phyloP scores from a whole-genome alignment of 2,797 vertebrate genomes.

The Sphaeramia orbicularis region DNA sequence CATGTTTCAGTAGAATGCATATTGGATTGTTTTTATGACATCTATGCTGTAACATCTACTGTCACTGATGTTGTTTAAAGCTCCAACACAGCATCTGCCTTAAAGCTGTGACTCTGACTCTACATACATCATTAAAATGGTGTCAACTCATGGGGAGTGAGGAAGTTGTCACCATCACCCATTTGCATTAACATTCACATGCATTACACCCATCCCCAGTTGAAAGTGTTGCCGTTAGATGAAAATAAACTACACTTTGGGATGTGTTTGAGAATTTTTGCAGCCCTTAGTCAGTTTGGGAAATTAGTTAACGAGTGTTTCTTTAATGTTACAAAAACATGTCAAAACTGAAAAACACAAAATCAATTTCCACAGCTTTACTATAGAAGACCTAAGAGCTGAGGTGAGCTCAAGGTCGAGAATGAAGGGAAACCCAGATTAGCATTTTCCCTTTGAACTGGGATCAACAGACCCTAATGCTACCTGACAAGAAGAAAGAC shows the following conservation, averaged over 20 bases:
- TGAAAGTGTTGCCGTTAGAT: not conserved
- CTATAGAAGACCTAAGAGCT: conserved; percentile 4
- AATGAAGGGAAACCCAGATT: conserved; percentile 17
- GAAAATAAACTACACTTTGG: not conserved
- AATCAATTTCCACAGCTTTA: conserved; percentile 2
- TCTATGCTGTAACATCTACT: too few species aligned
- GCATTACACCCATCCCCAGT: not conserved
- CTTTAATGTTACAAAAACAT: not conserved
- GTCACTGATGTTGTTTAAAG: too few species aligned
- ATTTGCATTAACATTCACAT: not conserved
- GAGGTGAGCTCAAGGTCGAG: conserved; percentile 27
- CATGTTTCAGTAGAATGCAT: too few species aligned
- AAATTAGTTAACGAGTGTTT: conserved; percentile 8
- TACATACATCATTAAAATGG: too few species aligned
- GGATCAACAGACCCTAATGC: conserved; percentile 40
- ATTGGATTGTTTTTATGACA: too few species aligned
- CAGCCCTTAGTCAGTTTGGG: not conserved
- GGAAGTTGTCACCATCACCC: not conserved
- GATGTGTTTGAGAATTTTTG: conserved; percentile 10
- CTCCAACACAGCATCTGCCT: too few species aligned
- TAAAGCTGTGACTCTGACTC: too few species aligned
- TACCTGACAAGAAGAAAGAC: conserved; percentile 25
- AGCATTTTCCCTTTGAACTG: conserved; percentile 51
- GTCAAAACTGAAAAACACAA: not conserved
- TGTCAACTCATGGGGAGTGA: too few species aligned